A percentile compares a stretch with the other conserved stretches of the same genome.
Evolutionary conservation across 53 echinoderm and acorn worm species (phyloP).

Genomic region (Temnopleurus reevesii): DNA sequence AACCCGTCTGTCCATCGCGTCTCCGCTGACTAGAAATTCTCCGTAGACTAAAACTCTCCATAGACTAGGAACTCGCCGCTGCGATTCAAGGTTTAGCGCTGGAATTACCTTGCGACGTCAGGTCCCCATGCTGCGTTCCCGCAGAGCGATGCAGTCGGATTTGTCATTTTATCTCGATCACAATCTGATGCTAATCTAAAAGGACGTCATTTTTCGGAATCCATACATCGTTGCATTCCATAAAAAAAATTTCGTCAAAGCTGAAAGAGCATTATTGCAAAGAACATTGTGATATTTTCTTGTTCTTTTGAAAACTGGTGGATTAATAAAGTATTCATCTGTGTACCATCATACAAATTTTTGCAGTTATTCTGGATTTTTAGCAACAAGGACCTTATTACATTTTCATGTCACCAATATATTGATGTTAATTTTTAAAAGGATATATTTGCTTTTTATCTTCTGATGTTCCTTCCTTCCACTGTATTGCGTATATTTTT

Average conservation of each 20-base stretch:
- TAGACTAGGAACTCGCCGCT: no score
- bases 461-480: background rate
- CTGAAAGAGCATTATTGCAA: background rate
- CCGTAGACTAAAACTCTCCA: no score
- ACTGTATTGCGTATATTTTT: background rate
- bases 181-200: background rate
- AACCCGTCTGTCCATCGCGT: slow-evolving; percentile 12
- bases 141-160: background rate
- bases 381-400: no score
- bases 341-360: no score
- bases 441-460: background rate
- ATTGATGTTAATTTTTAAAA: background rate
- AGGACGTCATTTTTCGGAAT: background rate
- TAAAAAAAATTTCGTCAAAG: background rate
- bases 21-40: slow-evolving; percentile 2
- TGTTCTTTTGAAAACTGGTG: background rate
- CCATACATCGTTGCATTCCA: background rate
- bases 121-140: background rate
- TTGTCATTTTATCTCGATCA: background rate
- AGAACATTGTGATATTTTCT: background rate
- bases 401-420: background rate
- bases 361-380: no score
- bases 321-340: background rate
- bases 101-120: slow-evolving; percentile 1
- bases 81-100: slow-evolving; percentile 26